Conservation (phyloP, 2,113 vertebrate species). For the Hymenochirus boettgeri region DNA sequence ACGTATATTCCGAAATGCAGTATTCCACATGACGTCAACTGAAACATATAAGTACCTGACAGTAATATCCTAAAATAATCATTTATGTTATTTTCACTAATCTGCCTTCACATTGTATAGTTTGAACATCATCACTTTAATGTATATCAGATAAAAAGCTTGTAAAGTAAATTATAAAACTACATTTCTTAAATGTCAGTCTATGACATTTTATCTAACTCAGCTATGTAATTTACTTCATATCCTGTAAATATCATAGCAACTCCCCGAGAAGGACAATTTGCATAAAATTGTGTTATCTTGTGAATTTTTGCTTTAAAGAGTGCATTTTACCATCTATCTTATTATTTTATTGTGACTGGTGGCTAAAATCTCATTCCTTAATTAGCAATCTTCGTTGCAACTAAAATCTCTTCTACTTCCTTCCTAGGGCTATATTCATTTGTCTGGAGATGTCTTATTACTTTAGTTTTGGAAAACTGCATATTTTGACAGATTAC, state of each 20-base stretch:
- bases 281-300: neutral
- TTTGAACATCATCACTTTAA: constrained; percentile 3
- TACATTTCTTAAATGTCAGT: constrained; percentile 9
- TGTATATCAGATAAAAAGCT: constrained; percentile 16
- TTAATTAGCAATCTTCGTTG: too few species aligned
- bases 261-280: neutral
- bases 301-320: neutral
- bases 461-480: too few species aligned
- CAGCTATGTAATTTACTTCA: neutral
- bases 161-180: neutral
- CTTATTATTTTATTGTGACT: too few species aligned
- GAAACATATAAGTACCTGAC: neutral
- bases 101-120: neutral
- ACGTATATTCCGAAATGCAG: too few species aligned
- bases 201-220: constrained; percentile 13
- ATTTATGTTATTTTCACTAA: neutral
- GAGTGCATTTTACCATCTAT: too few species aligned
- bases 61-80: neutral
- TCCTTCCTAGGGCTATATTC: too few species aligned
- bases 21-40: too few species aligned
- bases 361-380: too few species aligned
- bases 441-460: too few species aligned
- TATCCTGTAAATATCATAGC: neutral
- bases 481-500: too few species aligned
- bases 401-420: too few species aligned